Evolutionary conservation across 2,888 invertebrate species (phyloP), one percentile per base, ranked within the genome.

Genomic region (Cheiracanthium punctorium): DNA sequence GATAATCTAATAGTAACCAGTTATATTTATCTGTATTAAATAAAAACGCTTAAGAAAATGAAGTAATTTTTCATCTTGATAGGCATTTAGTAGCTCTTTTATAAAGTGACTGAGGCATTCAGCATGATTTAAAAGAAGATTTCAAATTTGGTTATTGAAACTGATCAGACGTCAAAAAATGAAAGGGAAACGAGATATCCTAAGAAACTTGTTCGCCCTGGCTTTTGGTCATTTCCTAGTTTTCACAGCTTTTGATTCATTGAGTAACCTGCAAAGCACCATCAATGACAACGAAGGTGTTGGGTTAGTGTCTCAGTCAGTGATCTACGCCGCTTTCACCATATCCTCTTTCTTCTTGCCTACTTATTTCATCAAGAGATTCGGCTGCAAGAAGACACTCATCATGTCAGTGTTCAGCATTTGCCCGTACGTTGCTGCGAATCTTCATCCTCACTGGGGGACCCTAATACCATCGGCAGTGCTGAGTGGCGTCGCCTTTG

Each of bases 311-410:
- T 96, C 97, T 4, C 93, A 97, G 82, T 95, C 96, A 90, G 96
- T 97, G 58, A 95, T 98, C 90, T 99, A 98, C 92, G 96, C 96
- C 43, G 32, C 48, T 17, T 84, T 88, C 88, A 97, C 98, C 79
- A 94, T 98, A 20, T 98, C 98, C 84, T 98, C 98, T 92, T 96
- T 98, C 92, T 97, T 99, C 92, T 95, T 98, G 89, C 98, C 98
- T 72, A 96, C 88, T 0, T 80, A 73, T 43, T 72, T 88, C 64
- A 89, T 89, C 58, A 86, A 77, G 17, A 37, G 79, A 52, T 71
- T 89, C 58, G 89, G 89, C 14, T 89, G 88, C 80, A 89, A 89
- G 69, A 76, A 67, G 41, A 88, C 88, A 0, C 37, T 89, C 10
- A 64, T 86, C 5, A 37, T 88, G 20, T 88, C 85, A 2, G 79